phyloP scores from a whole-genome alignment of 2,888 invertebrate species.

The Apotomis turbidana region DNA sequence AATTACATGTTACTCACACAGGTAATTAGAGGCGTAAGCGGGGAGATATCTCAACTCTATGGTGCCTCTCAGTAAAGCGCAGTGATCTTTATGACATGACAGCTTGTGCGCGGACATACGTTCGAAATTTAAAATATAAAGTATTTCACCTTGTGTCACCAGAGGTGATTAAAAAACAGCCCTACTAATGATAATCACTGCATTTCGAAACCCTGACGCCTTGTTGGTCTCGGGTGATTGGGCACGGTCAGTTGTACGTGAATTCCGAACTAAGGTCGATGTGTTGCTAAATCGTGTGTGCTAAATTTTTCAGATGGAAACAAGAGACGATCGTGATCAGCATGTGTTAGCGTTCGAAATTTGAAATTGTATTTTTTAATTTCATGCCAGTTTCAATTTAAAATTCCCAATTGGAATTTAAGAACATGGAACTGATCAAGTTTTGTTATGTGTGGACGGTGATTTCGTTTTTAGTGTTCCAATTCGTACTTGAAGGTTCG shows the following conservation, averaged over 20 bases:
- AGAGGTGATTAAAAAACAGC: constrained; percentile 61
- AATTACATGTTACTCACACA: constrained; percentile 29
- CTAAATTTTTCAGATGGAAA: constrained; percentile 43
- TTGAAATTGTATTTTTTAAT: constrained; percentile 10
- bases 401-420: neutral
- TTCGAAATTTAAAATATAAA: neutral
- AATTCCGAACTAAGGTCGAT: constrained; percentile 66
- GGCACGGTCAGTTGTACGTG: constrained; percentile 69
- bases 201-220: constrained; percentile 62
- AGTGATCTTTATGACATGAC: constrained; percentile 38
- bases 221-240: constrained; percentile 32
- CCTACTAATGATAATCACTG: constrained; percentile 56
- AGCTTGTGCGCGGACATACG: constrained; percentile 28
- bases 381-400: constrained; percentile 6
- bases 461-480: constrained; percentile 64
- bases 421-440: constrained; percentile 68
- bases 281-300: constrained; percentile 53
- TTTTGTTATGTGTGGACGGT: constrained; percentile 68
- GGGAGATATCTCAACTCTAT: constrained; percentile 33
- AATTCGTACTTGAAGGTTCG: constrained; percentile 66
- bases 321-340: constrained; percentile 29
- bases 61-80: constrained; percentile 25
- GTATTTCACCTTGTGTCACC: constrained; percentile 30
- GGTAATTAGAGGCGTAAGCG: constrained; percentile 36
- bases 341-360: constrained; percentile 15